Conservation (phyloP, 2,797 vertebrate genomes). For the Argyrosomus regius region DNA sequence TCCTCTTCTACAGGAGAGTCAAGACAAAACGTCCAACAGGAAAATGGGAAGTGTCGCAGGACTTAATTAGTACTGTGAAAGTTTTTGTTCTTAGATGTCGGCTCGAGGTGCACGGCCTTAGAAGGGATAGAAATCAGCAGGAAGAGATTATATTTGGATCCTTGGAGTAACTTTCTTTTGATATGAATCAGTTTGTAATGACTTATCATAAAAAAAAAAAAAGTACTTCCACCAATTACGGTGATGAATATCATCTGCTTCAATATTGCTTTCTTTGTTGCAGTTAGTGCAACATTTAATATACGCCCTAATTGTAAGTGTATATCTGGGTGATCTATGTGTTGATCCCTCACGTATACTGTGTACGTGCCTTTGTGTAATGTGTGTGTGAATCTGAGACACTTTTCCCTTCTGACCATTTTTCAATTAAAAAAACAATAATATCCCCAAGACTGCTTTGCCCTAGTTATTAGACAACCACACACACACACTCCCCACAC, state of each 20-base stretch:
- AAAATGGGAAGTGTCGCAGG: not conserved
- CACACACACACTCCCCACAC: conserved; percentile 22
- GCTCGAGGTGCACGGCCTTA: too few species aligned
- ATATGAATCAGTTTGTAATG: not conserved
- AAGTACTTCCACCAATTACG: not conserved
- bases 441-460: conserved; percentile 77
- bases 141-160: not conserved
- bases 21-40: too few species aligned
- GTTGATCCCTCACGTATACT: conserved; percentile 24
- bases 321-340: conserved; percentile 37
- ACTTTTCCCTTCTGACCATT: conserved; percentile 68
- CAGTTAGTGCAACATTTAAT: conserved; percentile 10
- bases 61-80: not conserved
- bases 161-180: not conserved
- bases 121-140: not conserved
- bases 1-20: not conserved
- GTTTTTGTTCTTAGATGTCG: not conserved
- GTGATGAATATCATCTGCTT: not conserved
- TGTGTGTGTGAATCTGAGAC: conserved; percentile 29
- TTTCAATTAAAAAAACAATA: conserved; percentile 76
- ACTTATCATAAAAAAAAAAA: not conserved
- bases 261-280: not conserved
- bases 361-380: not conserved
- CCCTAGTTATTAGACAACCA: conserved; percentile 67
- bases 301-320: not conserved